phyloP scores from a whole-genome alignment of 2,797 vertebrate genomes.

The Bradypodion ventrale region DNA sequence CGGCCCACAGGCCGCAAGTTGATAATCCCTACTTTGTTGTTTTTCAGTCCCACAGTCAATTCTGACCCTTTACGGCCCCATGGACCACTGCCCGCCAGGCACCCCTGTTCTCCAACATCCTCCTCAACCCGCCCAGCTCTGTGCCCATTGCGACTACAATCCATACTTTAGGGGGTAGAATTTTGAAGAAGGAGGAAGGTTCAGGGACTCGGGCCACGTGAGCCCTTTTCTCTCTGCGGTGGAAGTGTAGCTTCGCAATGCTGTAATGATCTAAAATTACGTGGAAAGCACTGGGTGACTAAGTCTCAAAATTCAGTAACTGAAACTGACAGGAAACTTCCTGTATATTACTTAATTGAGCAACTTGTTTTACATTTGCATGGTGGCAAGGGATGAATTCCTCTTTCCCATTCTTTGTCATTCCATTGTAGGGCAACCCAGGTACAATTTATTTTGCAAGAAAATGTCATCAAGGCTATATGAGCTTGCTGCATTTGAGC shows the following conservation, averaged over 20 bases:
- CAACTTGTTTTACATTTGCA: conserved; percentile 54
- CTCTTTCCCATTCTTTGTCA: not conserved
- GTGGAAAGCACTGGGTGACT: not conserved
- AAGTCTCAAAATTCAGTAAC: conserved; percentile 50
- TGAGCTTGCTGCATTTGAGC: conserved; percentile 31
- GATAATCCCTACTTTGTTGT: no score
- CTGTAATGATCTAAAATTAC: not conserved
- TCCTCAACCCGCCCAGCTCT: no score
- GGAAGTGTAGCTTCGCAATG: conserved; percentile 5
- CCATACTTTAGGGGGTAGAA: not conserved
- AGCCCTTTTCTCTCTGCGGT: not conserved
- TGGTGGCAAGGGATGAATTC: not conserved
- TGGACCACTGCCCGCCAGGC: no score
- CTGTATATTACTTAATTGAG: conserved; percentile 31
- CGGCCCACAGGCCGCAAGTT: no score
- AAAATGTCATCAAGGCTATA: conserved; percentile 22
- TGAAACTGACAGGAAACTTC: conserved; percentile 52
- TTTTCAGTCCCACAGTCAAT: no score
- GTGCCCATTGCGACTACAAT: no score
- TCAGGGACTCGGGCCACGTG: not conserved
- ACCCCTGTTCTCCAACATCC: no score
- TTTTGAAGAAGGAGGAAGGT: not conserved
- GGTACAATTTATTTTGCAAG: conserved; percentile 20
- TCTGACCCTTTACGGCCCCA: no score
- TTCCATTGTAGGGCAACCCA: not conserved